Percentiles rank a stretch among this genome's conserved stretches.
phyloP scores from a whole-genome alignment of 1,140 invertebrate species.

The Parapsyche elsis region DNA sequence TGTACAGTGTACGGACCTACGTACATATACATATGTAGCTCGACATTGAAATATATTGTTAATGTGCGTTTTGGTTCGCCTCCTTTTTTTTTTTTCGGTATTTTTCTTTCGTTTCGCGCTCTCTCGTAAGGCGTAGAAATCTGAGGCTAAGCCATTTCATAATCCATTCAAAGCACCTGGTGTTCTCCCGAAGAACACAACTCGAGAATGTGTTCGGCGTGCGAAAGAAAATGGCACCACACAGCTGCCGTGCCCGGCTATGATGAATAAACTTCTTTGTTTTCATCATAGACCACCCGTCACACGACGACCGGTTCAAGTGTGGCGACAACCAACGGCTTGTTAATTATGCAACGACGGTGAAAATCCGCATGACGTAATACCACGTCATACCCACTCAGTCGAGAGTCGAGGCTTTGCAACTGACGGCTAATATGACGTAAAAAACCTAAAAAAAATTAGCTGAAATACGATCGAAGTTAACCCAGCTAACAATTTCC shows the following conservation, averaged over 20 bases:
- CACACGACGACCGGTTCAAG: not conserved
- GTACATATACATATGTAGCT: not conserved
- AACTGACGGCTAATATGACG: no score
- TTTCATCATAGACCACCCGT: conserved; percentile 4
- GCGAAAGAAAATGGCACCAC: conserved; percentile 34
- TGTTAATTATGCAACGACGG: not conserved
- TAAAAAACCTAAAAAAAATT: no score
- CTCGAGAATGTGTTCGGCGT: conserved; percentile 45
- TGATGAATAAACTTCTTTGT: conserved; percentile 43
- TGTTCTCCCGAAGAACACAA: conserved; percentile 31
- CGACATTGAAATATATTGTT: conserved; percentile 44
- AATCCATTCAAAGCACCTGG: conserved; percentile 53
- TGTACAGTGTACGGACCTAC: no score
- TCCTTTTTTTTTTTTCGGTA: conserved; percentile 33
- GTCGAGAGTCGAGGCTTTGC: no score
- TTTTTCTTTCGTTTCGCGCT: conserved; percentile 44
- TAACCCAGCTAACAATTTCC: no score
- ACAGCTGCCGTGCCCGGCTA: conserved; percentile 17
- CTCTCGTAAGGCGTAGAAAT: conserved; percentile 31
- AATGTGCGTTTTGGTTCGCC: conserved; percentile 39
- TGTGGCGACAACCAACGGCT: not conserved
- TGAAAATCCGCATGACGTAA: no score
- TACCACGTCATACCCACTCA: no score
- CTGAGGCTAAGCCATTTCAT: conserved; percentile 51
- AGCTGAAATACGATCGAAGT: no score